phyloP scores from a whole-genome alignment of 2,113 vertebrate genomes.

The Eptesicus fuscus region DNA sequence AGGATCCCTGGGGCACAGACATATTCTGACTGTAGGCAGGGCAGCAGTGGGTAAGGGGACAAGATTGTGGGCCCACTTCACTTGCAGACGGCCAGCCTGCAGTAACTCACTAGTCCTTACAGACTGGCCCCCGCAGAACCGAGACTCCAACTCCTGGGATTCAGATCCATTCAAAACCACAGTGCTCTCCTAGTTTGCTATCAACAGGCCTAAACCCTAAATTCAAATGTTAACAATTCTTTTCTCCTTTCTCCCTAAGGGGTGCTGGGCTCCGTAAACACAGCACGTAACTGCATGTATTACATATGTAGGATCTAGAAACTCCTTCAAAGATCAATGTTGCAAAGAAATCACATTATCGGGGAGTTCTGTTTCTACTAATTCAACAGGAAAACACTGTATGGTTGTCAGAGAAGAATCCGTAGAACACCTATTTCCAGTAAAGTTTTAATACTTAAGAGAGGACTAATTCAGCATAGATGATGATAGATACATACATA shows the following conservation, averaged over 20 bases:
- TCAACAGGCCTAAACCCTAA: not conserved
- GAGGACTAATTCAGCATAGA: not conserved
- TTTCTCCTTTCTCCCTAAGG: not conserved
- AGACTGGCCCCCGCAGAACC: not conserved
- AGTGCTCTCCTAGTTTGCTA: not conserved
- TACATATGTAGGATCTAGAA: not conserved
- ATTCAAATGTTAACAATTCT: not conserved
- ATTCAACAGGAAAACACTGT: not conserved
- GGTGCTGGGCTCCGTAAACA: not conserved
- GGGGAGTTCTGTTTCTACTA: not conserved
- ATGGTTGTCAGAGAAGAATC: not conserved
- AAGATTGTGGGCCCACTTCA: not conserved
- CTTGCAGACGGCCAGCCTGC: not conserved
- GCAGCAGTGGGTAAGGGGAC: not conserved
- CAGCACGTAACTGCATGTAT: not conserved
- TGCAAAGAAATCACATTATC: not conserved
- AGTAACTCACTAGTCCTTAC: not conserved
- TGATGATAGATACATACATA: not conserved
- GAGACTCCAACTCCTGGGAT: not conserved
- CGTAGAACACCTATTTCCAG: not conserved
- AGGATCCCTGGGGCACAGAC: not conserved
- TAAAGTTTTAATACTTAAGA: not conserved
- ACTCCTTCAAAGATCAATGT: not conserved
- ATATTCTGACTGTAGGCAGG: not conserved
- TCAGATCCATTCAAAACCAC: not conserved